A percentile compares a stretch with the other conserved stretches of the same genome.
Evolutionary conservation across 2,888 invertebrate genomes (phyloP).

Genomic region (Microdon myrmicae): DNA sequence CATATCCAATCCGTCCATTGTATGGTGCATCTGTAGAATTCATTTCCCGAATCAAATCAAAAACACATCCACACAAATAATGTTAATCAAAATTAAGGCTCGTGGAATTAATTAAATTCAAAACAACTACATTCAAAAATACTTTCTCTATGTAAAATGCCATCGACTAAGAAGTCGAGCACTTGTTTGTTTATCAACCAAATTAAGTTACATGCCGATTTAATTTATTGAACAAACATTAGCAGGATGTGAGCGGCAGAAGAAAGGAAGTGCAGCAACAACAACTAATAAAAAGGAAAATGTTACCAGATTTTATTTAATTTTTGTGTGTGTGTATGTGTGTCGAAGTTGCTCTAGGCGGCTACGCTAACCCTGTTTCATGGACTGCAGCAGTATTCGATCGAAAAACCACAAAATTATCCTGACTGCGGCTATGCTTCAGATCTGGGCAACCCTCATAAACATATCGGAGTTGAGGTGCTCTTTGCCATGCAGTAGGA

Average conservation of each 20-base stretch:
- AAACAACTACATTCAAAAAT: constrained; percentile 2
- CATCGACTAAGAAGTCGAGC: background rate
- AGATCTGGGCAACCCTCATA: constrained; percentile 43
- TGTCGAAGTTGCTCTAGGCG: constrained; percentile 39
- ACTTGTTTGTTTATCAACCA: constrained; percentile 40
- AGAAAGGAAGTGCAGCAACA: constrained; percentile 5
- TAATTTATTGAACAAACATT: constrained; percentile 54
- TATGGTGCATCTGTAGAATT: constrained; percentile 83
- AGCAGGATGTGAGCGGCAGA: constrained; percentile 13
- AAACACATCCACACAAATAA: background rate
- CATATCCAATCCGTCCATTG: constrained; percentile 94
- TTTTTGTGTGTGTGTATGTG: too few species aligned
- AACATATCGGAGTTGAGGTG: constrained; percentile 37
- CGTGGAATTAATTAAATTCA: constrained; percentile 11
- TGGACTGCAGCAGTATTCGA: constrained; percentile 20
- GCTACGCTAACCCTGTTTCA: constrained; percentile 2
- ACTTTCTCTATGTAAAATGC: constrained; percentile 20
- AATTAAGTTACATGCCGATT: constrained; percentile 52
- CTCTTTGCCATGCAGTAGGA: background rate
- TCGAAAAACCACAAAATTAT: constrained; percentile 52
- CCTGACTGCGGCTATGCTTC: constrained; percentile 30
- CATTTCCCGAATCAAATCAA: constrained; percentile 1
- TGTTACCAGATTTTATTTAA: too few species aligned
- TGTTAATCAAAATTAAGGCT: constrained; percentile 15
- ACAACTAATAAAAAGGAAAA: too few species aligned